Evolutionary conservation across 2,888 invertebrate species (phyloP), one percentile per base, ranked within the genome.

Genomic region (Drosophila suboccidentalis): DNA sequence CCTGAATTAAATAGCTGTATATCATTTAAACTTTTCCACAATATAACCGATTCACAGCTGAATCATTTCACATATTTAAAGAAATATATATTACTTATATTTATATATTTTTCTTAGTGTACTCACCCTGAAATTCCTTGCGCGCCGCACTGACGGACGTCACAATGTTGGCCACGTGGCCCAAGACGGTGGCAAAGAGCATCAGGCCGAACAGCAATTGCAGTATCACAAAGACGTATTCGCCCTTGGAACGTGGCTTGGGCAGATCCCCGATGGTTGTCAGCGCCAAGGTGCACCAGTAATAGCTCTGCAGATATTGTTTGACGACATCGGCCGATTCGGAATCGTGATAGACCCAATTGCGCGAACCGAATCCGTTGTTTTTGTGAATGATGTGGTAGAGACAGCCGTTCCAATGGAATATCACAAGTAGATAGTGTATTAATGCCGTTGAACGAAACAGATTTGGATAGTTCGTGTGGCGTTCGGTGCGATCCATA

Each of bases 361-460:
- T 97, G 94, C 96, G 96, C 93, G 97, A 97, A 91, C 97, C 97
- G 94, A 98, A 98, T 87, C 97, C 97, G 94, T 97, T 96, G 94
- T 97, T 97, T 94, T 97, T 97, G 95, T 97, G 96, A 93, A 98
- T 97, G 93, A 99, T 96, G 95, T 98, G 97, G 94, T 98, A 98
- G 93, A 99, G 95, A 94, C 99, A 99, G 92, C 98, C 98, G 94
- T 99, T 99, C 99, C 99, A 99, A 95, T 99, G 99, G 94, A 99
- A 99, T 94, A 99, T 97, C 94, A 98, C 98, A 94, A 98, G 94
- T 92, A 98, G 95, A 94, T 98, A 98, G 95, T 98, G 98, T 93
- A 97, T 97, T 93, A 97, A 95, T 93, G 97, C 97, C 90, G 96
- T 96, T 90, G 97, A 97, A 92, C 96, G 96, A 94, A 98, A 98